These are phyloP conservation scores for Hippocampus barbouri DNA, from an alignment of 2,113 vertebrate genomes.

Conservation along the genomic window DNA sequence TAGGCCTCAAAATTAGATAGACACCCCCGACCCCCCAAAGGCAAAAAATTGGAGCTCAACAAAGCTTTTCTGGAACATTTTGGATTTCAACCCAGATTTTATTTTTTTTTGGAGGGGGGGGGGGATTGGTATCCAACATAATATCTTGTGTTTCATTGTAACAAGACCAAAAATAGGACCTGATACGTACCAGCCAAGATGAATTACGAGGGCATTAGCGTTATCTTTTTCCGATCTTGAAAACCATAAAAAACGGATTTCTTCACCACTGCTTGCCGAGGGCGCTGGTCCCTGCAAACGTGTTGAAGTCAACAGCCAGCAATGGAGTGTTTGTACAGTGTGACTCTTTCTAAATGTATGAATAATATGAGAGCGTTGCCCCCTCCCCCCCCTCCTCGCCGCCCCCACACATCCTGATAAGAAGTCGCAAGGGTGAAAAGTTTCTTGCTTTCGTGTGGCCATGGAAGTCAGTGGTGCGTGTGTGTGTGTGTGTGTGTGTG, in stretches of 20 bases:
- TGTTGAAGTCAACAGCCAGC: slow-evolving; percentile 26
- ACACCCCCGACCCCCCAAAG: too few relatives aligned
- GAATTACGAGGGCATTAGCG: slow-evolving; percentile 21
- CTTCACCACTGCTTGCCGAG: slow-evolving; percentile 48
- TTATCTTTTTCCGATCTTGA: slow-evolving; percentile 27
- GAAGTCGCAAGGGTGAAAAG: background rate
- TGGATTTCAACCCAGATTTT: too few relatives aligned
- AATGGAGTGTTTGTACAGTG: slow-evolving; percentile 24
- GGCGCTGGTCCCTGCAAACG: slow-evolving; percentile 29
- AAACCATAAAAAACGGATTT: slow-evolving; percentile 39
- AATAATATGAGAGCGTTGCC: background rate
- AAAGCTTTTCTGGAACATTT: background rate
- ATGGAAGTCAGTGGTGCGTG: background rate
- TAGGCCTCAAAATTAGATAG: too few relatives aligned
- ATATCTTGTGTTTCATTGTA: background rate
- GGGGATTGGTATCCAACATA: background rate
- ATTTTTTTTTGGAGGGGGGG: too few relatives aligned
- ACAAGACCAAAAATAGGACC: background rate
- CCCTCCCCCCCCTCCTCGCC: too few relatives aligned
- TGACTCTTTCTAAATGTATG: background rate
- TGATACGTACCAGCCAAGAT: background rate
- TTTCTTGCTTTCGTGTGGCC: background rate
- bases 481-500: background rate
- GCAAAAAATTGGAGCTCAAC: background rate
- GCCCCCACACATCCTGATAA: slow-evolving; percentile 29